phyloP scores from a whole-genome alignment of 2,113 vertebrate genomes.

The Plecturocebus donacophilus region DNA sequence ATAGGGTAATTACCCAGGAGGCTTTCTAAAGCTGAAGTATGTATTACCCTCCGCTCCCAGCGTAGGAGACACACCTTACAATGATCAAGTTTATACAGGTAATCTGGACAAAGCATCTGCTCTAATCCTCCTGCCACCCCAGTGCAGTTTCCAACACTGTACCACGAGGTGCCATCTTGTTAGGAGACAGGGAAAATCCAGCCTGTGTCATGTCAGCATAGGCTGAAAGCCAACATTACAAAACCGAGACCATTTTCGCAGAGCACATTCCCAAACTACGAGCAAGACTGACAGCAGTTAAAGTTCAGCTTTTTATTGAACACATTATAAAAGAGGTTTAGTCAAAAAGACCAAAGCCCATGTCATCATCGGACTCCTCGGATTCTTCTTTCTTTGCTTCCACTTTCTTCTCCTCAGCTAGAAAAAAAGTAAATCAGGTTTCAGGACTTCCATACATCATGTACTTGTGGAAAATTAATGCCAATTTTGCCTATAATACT shows the following conservation, averaged over 20 bases:
- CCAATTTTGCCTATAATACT: neutral
- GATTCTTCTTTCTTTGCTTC: constrained; percentile 99
- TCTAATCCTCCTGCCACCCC: neutral
- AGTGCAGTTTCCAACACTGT: neutral
- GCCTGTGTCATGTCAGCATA: neutral
- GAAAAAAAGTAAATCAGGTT: constrained; percentile 23
- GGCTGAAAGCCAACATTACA: neutral
- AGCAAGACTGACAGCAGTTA: neutral
- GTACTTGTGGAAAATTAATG: neutral
- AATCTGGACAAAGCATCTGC: neutral
- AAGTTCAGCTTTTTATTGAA: constrained; percentile 81
- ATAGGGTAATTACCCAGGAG: neutral
- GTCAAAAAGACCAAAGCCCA: constrained; percentile 99
- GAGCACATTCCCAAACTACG: neutral
- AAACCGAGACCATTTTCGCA: neutral
- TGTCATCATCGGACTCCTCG: constrained; percentile 98
- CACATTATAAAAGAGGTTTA: constrained; percentile 86
- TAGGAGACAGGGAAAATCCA: neutral
- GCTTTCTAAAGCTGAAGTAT: neutral
- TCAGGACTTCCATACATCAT: neutral
- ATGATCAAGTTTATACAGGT: neutral
- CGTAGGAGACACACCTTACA: neutral
- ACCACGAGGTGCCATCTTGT: neutral
- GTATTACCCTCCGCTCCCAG: neutral
- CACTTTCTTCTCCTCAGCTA: constrained; percentile 98